A percentile compares a stretch with the other conserved stretches of the same genome.
Evolutionary conservation across 2,888 invertebrate genomes (phyloP).

Genomic region (Ormyrus nitidulus): DNA sequence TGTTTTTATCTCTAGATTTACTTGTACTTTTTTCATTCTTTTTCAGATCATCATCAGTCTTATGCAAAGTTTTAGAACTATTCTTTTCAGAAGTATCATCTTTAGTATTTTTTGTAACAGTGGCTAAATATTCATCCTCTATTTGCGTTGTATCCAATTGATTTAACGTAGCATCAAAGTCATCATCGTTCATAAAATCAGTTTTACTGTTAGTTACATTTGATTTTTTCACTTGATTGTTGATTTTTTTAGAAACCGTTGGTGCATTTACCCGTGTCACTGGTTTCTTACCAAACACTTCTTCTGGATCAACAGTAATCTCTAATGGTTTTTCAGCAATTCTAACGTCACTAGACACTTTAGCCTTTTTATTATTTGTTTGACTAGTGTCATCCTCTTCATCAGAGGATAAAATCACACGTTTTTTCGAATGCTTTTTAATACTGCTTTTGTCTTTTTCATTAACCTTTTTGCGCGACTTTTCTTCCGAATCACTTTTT

Average conservation of each 20-base stretch:
- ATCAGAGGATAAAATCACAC: conserved; percentile 72
- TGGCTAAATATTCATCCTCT: conserved; percentile 73
- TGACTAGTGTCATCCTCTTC: conserved; percentile 75
- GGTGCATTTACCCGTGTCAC: conserved; percentile 78
- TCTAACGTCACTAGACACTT: conserved; percentile 62
- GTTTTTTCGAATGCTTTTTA: conserved; percentile 66
- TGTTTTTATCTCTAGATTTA: conserved; percentile 29
- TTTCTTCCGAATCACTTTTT: not conserved
- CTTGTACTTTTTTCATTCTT: conserved; percentile 16
- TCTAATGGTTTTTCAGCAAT: conserved; percentile 63
- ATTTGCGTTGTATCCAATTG: conserved; percentile 77
- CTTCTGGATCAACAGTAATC: conserved; percentile 75
- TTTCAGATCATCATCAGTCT: conserved; percentile 60
- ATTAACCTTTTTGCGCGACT: not conserved
- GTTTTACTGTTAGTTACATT: conserved; percentile 63
- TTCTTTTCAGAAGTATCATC: conserved; percentile 2
- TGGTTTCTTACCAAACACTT: conserved; percentile 80
- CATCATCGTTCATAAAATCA: conserved; percentile 81
- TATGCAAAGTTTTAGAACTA: conserved; percentile 36
- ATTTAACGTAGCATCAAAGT: conserved; percentile 83
- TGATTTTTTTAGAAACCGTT: conserved; percentile 67
- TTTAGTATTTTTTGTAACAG: conserved; percentile 57
- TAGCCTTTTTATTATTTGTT: conserved; percentile 70
- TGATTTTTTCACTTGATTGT: not conserved
- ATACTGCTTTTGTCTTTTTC: conserved; percentile 20